These are phyloP conservation scores for Litocranius walleri DNA, from an alignment of 2,113 vertebrate species.

Conservation along the genomic window DNA sequence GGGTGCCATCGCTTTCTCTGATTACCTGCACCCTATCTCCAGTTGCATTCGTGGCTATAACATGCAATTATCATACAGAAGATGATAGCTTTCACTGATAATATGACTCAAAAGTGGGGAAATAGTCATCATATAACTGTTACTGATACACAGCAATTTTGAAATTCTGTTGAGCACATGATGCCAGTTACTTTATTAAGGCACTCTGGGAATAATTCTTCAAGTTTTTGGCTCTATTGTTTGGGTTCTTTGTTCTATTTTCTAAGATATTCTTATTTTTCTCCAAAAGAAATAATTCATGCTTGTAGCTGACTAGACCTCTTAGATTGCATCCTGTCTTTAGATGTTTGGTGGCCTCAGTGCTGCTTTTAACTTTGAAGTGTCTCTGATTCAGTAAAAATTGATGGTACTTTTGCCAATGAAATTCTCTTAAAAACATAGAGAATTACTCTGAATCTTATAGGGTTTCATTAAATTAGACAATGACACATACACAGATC, in stretches of 20 bases:
- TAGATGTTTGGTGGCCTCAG: accelerated
- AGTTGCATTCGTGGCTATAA: neutral
- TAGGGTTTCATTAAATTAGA: neutral
- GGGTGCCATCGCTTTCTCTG: too few species aligned
- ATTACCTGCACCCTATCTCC: neutral
- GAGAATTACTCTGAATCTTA: neutral
- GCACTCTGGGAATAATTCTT: neutral
- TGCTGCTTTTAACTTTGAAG: neutral
- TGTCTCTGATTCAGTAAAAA: neutral
- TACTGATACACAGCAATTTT: neutral
- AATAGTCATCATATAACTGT: too few species aligned
- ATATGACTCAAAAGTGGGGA: neutral
- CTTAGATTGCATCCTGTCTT: neutral
- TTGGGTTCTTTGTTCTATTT: neutral
- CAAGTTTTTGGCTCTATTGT: neutral
- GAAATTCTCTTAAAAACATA: neutral
- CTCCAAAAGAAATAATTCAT: neutral
- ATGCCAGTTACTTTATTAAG: neutral
- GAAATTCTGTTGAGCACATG: neutral
- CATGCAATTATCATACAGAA: neutral
- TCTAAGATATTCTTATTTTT: neutral
- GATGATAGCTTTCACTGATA: neutral
- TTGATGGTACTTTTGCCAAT: neutral
- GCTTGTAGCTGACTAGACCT: neutral
- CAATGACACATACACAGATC: accelerated